phyloP scores from a whole-genome alignment of 2,113 vertebrate species.

The Gracilinanus agilis region DNA sequence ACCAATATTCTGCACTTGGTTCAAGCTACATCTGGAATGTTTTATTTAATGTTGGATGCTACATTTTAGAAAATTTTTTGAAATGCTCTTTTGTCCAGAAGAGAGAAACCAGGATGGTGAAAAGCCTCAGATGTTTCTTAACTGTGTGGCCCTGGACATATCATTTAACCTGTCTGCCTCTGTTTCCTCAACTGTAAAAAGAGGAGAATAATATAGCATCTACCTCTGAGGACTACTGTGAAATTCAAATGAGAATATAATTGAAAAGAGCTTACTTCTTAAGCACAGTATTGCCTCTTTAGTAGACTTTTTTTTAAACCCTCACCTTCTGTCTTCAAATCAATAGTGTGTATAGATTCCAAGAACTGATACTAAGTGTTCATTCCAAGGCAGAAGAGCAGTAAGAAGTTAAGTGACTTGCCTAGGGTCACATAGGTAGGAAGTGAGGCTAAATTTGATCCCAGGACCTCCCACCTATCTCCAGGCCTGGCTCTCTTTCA shows the following conservation, averaged over 20 bases:
- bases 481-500: no score
- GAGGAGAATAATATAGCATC: background rate
- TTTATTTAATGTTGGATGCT: background rate
- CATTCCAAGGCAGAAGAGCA: no score
- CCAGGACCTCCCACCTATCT: no score
- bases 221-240: background rate
- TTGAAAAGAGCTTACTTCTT: background rate
- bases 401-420: no score
- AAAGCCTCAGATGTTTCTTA: background rate
- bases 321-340: no score
- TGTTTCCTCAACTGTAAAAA: background rate
- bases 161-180: background rate
- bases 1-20: background rate
- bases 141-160: background rate
- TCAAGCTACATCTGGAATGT: background rate
- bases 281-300: no score
- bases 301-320: no score
- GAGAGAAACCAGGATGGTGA: background rate
- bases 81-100: background rate
- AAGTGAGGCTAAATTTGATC: no score
- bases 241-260: background rate
- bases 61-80: background rate
- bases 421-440: no score
- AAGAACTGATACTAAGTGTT: no score
- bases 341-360: no score